phyloP scores from a whole-genome alignment of 2,113 vertebrate genomes.

The Pantherophis guttatus region DNA sequence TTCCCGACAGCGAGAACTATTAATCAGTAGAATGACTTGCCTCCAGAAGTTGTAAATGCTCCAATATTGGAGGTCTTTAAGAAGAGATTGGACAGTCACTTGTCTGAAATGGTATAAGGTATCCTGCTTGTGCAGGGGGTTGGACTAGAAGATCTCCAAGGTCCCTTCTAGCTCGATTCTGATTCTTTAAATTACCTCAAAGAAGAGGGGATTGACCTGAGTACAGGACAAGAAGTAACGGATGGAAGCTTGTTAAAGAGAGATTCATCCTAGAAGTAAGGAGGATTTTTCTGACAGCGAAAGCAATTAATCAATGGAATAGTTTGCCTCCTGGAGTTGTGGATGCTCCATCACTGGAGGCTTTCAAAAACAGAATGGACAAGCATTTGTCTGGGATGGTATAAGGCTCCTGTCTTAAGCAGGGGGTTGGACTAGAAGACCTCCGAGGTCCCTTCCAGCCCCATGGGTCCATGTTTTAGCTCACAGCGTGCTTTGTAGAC shows the following conservation, averaged over 20 bases:
- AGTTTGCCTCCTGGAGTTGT: not conserved
- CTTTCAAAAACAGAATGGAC: not conserved
- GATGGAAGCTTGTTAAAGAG: not conserved
- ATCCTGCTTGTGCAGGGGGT: not conserved
- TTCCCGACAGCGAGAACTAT: not conserved
- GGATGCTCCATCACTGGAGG: not conserved
- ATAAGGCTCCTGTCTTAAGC: not conserved
- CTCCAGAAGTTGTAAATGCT: not conserved
- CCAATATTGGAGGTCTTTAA: not conserved
- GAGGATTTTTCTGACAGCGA: not conserved
- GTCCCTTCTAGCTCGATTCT: not conserved
- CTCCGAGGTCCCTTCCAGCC: no score
- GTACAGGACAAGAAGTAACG: not conserved
- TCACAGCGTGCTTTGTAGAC: not conserved
- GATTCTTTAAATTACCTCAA: not conserved
- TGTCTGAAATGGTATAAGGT: not conserved
- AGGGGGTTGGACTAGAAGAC: not conserved
- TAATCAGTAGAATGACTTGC: not conserved
- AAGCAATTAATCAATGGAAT: not conserved
- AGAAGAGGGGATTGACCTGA: not conserved
- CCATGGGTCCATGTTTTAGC: not conserved
- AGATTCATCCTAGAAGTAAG: not conserved
- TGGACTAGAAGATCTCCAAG: not conserved
- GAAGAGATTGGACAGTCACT: not conserved
- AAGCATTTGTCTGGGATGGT: not conserved